Conservation (phyloP, 2,113 vertebrate species). For the Struthidea cinerea region DNA sequence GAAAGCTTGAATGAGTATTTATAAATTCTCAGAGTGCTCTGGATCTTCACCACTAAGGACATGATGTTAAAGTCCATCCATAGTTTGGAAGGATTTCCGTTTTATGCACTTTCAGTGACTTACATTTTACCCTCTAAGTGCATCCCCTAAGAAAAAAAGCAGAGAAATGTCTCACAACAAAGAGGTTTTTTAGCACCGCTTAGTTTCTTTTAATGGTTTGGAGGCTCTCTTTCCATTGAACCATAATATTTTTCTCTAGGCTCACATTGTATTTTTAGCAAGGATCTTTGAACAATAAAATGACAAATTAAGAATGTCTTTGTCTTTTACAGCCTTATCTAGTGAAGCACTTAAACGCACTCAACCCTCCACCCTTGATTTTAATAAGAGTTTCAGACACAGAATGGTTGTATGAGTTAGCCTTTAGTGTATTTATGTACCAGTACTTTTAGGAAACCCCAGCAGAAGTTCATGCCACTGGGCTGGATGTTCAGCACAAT, state of each 20-base stretch:
- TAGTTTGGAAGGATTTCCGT: conserved; percentile 15
- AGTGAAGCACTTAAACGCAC: not conserved
- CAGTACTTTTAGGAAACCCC: not conserved
- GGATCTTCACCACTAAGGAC: not conserved
- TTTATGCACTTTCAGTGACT: conserved; percentile 28
- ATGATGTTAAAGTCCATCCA: not conserved
- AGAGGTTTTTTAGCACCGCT: not conserved
- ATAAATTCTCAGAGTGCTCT: conserved; percentile 33
- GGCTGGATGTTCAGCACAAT: not conserved
- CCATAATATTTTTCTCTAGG: conserved; percentile 38
- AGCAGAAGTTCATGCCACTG: not conserved
- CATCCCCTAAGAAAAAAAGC: conserved; percentile 1
- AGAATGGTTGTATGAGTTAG: not conserved
- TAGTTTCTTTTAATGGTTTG: conserved; percentile 18
- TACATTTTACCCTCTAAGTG: not conserved
- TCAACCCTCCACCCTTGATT: not conserved
- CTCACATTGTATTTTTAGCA: conserved; percentile 19
- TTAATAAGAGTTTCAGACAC: not conserved
- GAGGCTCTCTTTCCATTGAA: conserved; percentile 3
- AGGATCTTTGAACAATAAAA: not conserved
- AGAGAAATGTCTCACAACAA: not conserved
- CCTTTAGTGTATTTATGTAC: not conserved
- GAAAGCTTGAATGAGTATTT: conserved; percentile 44
- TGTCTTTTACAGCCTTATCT: conserved; percentile 16
- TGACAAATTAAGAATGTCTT: not conserved